Conservation (phyloP, 2,113 vertebrate species). For the Campylorhamphus procurvoides region DNA sequence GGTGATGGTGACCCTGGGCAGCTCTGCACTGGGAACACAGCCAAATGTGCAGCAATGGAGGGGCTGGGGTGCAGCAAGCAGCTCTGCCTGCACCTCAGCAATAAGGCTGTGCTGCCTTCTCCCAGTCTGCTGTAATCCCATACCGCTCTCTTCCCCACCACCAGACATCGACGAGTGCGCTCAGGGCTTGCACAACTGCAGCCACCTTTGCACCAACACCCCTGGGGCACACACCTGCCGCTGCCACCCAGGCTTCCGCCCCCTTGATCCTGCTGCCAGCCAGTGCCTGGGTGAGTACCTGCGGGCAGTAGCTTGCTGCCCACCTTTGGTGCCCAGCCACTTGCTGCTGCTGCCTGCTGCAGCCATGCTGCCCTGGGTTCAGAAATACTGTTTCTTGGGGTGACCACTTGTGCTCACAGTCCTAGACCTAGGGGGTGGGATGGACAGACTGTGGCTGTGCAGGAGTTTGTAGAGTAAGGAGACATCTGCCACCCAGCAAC, state of each 20-base stretch:
- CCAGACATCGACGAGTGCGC: conserved; percentile 48
- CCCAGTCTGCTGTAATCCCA: fast-evolving
- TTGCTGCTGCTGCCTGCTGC: not conserved
- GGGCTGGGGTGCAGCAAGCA: not conserved
- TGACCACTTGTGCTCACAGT: not conserved
- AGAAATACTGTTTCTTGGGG: not conserved
- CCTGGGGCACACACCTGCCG: conserved; percentile 28
- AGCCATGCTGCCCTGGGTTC: not conserved
- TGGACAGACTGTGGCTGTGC: not conserved
- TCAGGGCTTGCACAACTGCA: conserved; percentile 53
- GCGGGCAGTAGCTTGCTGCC: not conserved
- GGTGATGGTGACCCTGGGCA: not conserved
- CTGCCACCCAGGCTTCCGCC: conserved; percentile 6
- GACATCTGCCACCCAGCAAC: not conserved
- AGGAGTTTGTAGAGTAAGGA: not conserved
- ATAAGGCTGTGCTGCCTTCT: not conserved
- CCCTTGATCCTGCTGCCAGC: not conserved
- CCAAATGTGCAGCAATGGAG: not conserved
- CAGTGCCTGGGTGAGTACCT: conserved; percentile 47
- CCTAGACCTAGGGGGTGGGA: fast-evolving
- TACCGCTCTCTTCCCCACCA: not conserved
- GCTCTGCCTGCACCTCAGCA: not conserved
- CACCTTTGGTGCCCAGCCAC: not conserved
- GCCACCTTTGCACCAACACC: conserved; percentile 46
- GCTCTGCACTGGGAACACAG: not conserved